Percentiles rank a stretch among this genome's conserved stretches.
These are phyloP conservation scores for Plestiodon gilberti DNA, from an alignment of 2,113 vertebrate species.

Conservation along the genomic window DNA sequence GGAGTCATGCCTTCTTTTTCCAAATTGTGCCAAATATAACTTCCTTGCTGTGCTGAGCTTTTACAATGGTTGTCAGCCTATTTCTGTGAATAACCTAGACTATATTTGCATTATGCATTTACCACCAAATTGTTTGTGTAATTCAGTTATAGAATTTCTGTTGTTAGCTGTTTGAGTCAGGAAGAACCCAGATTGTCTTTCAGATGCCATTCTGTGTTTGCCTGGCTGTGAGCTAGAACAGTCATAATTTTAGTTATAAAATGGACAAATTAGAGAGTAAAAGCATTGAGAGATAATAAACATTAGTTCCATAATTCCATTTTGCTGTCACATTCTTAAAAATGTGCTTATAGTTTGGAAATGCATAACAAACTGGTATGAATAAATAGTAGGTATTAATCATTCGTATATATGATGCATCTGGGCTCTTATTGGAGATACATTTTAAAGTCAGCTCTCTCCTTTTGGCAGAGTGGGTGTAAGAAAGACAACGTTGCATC, in stretches of 20 bases:
- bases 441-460: neutral
- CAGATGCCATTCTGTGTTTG: neutral
- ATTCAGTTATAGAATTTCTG: neutral
- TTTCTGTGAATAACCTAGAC: neutral
- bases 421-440: neutral
- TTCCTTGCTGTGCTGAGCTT: neutral
- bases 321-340: conserved; percentile 4
- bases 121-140: neutral
- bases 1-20: neutral
- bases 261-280: neutral
- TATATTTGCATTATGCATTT: neutral
- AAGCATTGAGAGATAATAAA: neutral
- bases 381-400: conserved; percentile 4
- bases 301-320: neutral
- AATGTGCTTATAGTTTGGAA: neutral
- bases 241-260: neutral
- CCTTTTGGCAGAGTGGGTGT: neutral
- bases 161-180: neutral
- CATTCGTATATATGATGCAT: neutral
- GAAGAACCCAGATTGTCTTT: neutral
- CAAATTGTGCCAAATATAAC: neutral
- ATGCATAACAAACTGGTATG: neutral
- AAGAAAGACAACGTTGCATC: neutral
- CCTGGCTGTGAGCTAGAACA: neutral
- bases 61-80: neutral